Base-by-base conservation (phyloP, 2,888 invertebrate genomes). In the Nudaria mundana region DNA sequence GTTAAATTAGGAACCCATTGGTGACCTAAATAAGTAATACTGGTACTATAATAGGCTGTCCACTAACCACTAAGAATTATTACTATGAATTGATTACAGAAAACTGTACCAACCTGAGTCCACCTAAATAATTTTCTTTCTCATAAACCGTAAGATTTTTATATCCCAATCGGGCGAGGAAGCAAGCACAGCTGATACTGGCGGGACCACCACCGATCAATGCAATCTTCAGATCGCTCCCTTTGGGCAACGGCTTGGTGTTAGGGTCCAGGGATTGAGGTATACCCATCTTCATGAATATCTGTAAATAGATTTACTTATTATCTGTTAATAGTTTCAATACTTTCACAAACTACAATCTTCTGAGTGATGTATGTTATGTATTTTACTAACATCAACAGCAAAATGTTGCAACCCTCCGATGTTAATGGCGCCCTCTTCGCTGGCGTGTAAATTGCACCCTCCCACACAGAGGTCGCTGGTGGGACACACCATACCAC, bases 401-500 rank as follows among this genome's bases (percentile, higher is more conserved):
- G 99, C 98, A 81, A 95, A 99, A 68, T 99, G 99, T 78, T 99
- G 99, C 22, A 99, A 89, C 0, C 99, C 99, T 0, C 99, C 98
- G 62, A 99, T 99, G 73, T 99, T 99, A 62, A 99, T 99, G 0
- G 98, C 94, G 0, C 99, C 99, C 76, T 99, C 98, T 76, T 99
- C 99, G 6, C 94, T 93, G 0, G 98, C 99, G 70, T 96, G 94
- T 6, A 99, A 89, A 82, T 99, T 99, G 80, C 99, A 99, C 0
- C 98, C 98, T 0, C 99, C 99, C 0, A 98, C 98, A 76, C 99
- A 99, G 1, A 99, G 92, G 79, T 99, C 99, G 71, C 98, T 98
- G 0, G 99, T 99, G 2, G 99, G 99, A 61, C 99, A 99, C 13
- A 99, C 98, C 99, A 99, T 99, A 15, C 98, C 98, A 64, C 98